Percentiles rank a stretch among this genome's conserved stretches.
Conservation (phyloP, 2,888 invertebrate species). For the Andrena fulva region DNA sequence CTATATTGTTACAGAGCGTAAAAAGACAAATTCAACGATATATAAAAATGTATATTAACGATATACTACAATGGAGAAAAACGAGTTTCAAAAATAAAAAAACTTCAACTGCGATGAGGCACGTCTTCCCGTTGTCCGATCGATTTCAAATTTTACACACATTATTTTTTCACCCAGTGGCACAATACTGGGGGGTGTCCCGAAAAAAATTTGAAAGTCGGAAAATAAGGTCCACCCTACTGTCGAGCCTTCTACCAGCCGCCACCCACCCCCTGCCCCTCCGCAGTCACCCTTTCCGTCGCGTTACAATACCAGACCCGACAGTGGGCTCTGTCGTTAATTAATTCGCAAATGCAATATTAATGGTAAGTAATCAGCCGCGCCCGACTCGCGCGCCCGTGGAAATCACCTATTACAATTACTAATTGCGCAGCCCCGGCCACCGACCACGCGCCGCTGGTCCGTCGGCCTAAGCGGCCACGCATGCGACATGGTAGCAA, state of each 20-base stretch:
- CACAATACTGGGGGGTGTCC: too few species aligned
- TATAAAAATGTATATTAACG: too few species aligned
- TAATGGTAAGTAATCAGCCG: constrained; percentile 83
- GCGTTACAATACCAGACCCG: constrained; percentile 73
- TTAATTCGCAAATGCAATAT: constrained; percentile 83
- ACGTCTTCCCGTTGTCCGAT: too few species aligned
- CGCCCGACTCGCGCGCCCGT: constrained; percentile 58
- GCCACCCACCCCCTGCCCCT: constrained; percentile 19
- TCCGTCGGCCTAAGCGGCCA: constrained; percentile 43
- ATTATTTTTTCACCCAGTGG: too few species aligned
- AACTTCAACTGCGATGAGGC: too few species aligned
- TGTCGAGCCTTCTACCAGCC: constrained; percentile 14
- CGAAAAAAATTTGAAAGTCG: too few species aligned
- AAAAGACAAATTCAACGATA: too few species aligned
- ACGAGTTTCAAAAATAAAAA: too few species aligned
- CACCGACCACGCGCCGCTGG: constrained; percentile 54
- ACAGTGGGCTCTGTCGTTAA: constrained; percentile 79
- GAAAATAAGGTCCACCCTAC: too few species aligned
- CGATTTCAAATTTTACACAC: too few species aligned
- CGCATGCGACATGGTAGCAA: constrained; percentile 36
- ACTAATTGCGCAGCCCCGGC: constrained; percentile 76
- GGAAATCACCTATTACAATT: constrained; percentile 80
- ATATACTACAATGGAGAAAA: too few species aligned
- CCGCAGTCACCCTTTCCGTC: constrained; percentile 35
- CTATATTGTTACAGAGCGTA: too few species aligned